A percentile compares a stretch with the other conserved stretches of the same genome.
phyloP scores from a whole-genome alignment of 2,888 invertebrate genomes.

The Xanthia icteritia region DNA sequence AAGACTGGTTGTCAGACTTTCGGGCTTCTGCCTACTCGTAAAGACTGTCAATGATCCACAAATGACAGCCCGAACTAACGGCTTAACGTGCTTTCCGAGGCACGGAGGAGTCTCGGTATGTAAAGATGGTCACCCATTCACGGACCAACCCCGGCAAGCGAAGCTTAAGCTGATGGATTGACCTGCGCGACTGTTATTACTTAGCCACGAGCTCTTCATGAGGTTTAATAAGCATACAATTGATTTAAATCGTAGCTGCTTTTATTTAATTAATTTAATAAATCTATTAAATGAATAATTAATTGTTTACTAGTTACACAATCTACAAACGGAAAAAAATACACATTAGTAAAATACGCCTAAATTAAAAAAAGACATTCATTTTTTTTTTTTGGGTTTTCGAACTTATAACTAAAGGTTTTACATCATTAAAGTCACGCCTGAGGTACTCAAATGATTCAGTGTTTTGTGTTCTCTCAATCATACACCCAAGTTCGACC shows the following conservation, averaged over 20 bases:
- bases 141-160: no score
- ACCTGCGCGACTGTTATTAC: no score
- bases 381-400: slow-evolving; percentile 3
- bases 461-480: slow-evolving; percentile 18
- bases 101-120: no score
- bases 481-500: not conserved
- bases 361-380: not conserved
- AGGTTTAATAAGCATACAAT: not conserved
- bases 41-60: no score
- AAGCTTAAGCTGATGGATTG: no score
- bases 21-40: no score
- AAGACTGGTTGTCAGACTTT: no score
- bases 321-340: not conserved
- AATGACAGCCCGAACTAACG: no score
- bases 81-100: no score
- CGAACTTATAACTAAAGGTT: slow-evolving; percentile 8
- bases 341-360: not conserved
- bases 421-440: slow-evolving; percentile 4
- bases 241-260: not conserved
- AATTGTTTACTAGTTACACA: not conserved
- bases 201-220: no score
- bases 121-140: no score
- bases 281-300: not conserved
- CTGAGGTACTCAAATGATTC: slow-evolving; percentile 19
- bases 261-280: not conserved